These are phyloP conservation scores for Haemorhous mexicanus DNA, from an alignment of 2,113 vertebrate genomes.

Conservation along the genomic window DNA sequence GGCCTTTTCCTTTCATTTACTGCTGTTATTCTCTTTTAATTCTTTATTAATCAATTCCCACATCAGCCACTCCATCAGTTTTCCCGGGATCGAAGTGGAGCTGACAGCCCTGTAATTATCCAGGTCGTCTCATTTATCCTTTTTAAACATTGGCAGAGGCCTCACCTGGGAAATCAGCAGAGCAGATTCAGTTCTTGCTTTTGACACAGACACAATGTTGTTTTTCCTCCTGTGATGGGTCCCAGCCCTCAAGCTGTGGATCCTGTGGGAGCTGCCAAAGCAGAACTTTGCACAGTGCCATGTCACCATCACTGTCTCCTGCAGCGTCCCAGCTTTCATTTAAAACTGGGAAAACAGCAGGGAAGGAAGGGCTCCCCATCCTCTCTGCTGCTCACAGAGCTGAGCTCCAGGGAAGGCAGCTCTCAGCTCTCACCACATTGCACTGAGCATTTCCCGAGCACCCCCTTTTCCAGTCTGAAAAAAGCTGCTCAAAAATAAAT, in stretches of 20 bases:
- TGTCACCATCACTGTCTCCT: background rate
- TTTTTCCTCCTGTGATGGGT: background rate
- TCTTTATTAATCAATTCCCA: constrained; percentile 36
- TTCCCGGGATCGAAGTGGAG: background rate
- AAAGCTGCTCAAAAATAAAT: background rate
- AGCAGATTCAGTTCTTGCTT: background rate
- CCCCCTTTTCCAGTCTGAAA: background rate
- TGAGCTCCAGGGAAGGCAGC: background rate
- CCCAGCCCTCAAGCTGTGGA: background rate
- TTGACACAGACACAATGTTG: background rate
- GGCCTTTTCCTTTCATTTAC: background rate
- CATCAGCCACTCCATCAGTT: constrained; percentile 16
- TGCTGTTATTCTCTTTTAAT: constrained; percentile 30
- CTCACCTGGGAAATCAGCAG: constrained; percentile 6
- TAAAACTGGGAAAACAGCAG: background rate
- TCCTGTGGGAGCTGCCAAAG: background rate
- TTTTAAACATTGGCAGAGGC: background rate
- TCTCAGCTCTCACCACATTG: background rate
- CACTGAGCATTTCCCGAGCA: background rate
- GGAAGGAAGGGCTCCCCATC: background rate
- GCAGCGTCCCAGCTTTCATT: background rate
- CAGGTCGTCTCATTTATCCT: constrained; percentile 42
- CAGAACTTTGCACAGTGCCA: background rate
- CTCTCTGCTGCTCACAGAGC: background rate
- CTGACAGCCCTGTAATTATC: constrained; percentile 51